These are phyloP conservation scores for Stichodactyla helianthus DNA, from an alignment of 64 coral and sea anemone species.

Conservation along the genomic window DNA sequence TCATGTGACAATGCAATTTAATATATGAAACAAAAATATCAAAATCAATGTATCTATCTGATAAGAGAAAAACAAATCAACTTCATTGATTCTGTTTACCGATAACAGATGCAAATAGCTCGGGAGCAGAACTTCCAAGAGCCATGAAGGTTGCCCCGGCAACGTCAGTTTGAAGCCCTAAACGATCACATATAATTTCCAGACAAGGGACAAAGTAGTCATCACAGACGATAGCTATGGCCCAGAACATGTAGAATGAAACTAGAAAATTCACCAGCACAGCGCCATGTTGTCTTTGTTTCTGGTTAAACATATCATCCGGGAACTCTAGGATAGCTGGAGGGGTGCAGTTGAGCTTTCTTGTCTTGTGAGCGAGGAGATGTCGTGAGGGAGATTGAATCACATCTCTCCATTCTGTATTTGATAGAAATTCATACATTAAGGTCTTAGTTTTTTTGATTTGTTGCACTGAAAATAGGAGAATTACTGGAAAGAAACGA, in stretches of 20 bases:
- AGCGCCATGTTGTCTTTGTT: constrained; percentile 73
- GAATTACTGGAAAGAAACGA: no score
- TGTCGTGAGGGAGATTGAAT: background rate
- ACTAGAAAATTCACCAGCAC: constrained; percentile 72
- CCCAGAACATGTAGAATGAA: constrained; percentile 99
- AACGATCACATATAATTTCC: constrained; percentile 87
- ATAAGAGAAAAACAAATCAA: no score
- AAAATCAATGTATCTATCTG: no score
- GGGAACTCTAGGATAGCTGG: constrained; percentile 94
- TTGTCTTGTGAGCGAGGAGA: constrained; percentile 72
- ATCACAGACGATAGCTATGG: constrained; percentile 94
- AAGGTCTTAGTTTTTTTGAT: no score
- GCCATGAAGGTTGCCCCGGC: constrained; percentile 99
- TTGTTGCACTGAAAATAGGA: no score
- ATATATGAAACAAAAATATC: no score
- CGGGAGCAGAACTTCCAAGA: constrained; percentile 89
- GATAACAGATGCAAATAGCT: constrained; percentile 94
- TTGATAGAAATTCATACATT: background rate
- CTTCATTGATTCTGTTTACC: constrained; percentile 39
- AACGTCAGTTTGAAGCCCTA: constrained; percentile 86
- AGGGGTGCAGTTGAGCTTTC: constrained; percentile 77
- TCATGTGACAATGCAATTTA: no score
- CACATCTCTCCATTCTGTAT: background rate
- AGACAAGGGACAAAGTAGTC: constrained; percentile 95
- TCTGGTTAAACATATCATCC: constrained; percentile 71